These are phyloP conservation scores for Pyrocoelia pectoralis DNA, from an alignment of 2,888 invertebrate genomes.

Conservation along the genomic window DNA sequence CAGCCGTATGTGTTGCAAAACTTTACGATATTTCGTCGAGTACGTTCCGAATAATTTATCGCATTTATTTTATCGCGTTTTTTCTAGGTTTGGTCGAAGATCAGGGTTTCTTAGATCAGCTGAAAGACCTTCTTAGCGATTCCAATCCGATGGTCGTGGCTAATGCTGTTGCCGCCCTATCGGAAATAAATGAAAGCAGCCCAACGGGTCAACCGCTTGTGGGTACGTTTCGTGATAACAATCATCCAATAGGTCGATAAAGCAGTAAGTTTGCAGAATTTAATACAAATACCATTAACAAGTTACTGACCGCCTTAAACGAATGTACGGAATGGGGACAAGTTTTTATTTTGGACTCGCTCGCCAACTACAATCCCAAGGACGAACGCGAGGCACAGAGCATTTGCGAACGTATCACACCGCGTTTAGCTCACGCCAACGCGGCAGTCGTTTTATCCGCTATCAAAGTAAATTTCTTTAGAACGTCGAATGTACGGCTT, in stretches of 20 bases:
- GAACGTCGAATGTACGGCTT: too few relatives aligned
- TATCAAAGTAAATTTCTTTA: slow-evolving; percentile 77
- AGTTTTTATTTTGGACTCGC: slow-evolving; percentile 96
- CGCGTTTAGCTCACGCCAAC: slow-evolving; percentile 97
- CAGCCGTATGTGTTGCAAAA: slow-evolving; percentile 99
- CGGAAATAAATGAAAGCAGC: slow-evolving; percentile 98
- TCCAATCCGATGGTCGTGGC: slow-evolving; percentile 99
- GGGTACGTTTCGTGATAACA: slow-evolving; percentile 65
- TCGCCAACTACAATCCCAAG: slow-evolving; percentile 96
- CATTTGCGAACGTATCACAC: slow-evolving; percentile 97
- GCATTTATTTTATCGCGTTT: slow-evolving; percentile 43
- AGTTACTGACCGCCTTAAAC: slow-evolving; percentile 95
- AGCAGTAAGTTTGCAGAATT: slow-evolving; percentile 80
- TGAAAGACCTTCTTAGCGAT: slow-evolving; percentile 96
- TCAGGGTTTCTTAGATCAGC: slow-evolving; percentile 95
- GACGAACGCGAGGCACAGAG: slow-evolving; percentile 99
- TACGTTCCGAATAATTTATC: slow-evolving; percentile 50
- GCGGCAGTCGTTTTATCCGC: slow-evolving; percentile 98
- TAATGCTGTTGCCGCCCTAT: slow-evolving; percentile 97
- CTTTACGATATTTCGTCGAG: slow-evolving; percentile 93
- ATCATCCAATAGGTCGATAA: too few relatives aligned
- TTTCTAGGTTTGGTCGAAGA: slow-evolving; percentile 64
- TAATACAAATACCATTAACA: slow-evolving; percentile 98
- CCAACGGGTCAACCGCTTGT: slow-evolving; percentile 94
- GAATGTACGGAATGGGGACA: slow-evolving; percentile 99